Base-by-base conservation (phyloP, 2,888 invertebrate species). In the Lycia hirtaria region DNA sequence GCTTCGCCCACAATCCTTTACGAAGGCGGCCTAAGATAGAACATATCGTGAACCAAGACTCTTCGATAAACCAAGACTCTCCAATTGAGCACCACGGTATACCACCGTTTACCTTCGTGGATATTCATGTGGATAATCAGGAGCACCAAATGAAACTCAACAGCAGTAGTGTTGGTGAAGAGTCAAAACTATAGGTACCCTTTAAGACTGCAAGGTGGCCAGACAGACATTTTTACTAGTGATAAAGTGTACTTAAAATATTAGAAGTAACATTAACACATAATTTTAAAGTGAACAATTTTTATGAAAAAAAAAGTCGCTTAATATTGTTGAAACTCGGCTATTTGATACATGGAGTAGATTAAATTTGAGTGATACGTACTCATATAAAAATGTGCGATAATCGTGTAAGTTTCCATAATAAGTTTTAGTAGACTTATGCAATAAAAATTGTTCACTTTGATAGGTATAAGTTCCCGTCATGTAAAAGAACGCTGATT, bases 51-150 rank as follows among this genome's bases (percentile, higher is more conserved):
- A 81, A 71, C 64, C 84, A 86, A 64, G 80, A 84, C 62, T 88
- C 89, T 9, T 87, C 89, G 0, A 76, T 73, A 20, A 88, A 88
- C 7, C 69, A 59, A n/a, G 80, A 84, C 62, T 88, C 89, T 9
- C 88, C 89, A 0, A 76, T 73, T 20, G 88, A 88, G 9, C 69
- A 59, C 28, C 60, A 72, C 12, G 76, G 80, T 5, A 79, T 76
- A 41, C 62, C 80, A 15, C 74, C 85, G 7, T 87, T 91, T 64
- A 83, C 85, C 1, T 91, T 91, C 66, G 88, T 81, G 3, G 91
- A 92, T 54, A 79, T 88, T 7, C 90, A 91, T 54, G 65, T 67
- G 15, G 88, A 87, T 30, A 76, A 71, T 30, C 49, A 69, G 12
- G 60, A 64, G 41, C 72, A 60, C 30, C 70, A 69, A 30, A 64